phyloP scores from a whole-genome alignment of 2,113 vertebrate species.

The Elachura formosa region DNA sequence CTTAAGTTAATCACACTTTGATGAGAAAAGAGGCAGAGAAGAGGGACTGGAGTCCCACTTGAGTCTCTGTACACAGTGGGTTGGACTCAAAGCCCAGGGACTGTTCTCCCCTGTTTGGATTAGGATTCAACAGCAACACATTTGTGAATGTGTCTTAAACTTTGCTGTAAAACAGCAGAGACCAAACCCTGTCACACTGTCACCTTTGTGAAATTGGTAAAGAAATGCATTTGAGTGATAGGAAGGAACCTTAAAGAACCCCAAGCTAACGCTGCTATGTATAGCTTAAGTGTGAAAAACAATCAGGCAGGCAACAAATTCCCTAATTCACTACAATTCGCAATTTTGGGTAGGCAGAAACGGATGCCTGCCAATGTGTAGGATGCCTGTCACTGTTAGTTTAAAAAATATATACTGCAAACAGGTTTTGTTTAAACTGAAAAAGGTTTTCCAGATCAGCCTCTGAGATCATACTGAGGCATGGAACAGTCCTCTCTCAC shows the following conservation, averaged over 20 bases:
- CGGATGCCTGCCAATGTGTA: not conserved
- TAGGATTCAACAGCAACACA: not conserved
- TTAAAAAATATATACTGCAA: not conserved
- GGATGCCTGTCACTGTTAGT: not conserved
- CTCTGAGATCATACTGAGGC: not conserved
- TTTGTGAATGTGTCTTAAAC: not conserved
- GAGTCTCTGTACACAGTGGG: fast-evolving
- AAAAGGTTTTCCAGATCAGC: not conserved
- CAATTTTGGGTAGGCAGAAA: not conserved
- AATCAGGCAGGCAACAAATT: not conserved
- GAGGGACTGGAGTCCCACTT: not conserved
- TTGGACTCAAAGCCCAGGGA: not conserved
- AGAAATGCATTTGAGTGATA: not conserved
- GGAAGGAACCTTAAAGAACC: not conserved
- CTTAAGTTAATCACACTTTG: not conserved
- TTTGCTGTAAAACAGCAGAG: not conserved
- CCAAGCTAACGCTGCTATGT: not conserved
- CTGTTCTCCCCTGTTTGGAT: not conserved
- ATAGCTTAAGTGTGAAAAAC: not conserved
- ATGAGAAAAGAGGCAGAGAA: not conserved
- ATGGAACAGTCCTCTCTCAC: not conserved
- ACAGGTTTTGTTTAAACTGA: not conserved
- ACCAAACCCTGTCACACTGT: not conserved
- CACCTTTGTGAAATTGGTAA: not conserved
- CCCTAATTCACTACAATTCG: not conserved